These are phyloP conservation scores for Opisthograptis luteolata DNA, from an alignment of 2,888 invertebrate species.

Conservation along the genomic window DNA sequence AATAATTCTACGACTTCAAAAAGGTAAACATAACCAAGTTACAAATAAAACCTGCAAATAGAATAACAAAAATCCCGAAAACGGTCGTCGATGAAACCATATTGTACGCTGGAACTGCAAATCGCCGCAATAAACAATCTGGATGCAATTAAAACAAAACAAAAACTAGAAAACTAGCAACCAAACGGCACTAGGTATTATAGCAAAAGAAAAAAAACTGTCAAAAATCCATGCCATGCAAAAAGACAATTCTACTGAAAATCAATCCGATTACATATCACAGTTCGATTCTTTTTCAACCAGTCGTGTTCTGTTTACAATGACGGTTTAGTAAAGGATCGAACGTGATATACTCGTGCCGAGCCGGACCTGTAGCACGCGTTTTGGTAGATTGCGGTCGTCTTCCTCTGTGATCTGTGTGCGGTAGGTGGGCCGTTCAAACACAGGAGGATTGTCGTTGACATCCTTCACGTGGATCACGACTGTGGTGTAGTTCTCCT, in stretches of 20 bases:
- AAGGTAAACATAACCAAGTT: no score
- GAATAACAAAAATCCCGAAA: slow-evolving; percentile 31
- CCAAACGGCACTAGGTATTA: slow-evolving; percentile 50
- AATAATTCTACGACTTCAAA: neutral
- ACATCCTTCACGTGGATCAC: slow-evolving; percentile 99
- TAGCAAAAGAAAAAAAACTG: slow-evolving; percentile 52
- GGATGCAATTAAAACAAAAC: slow-evolving; percentile 59
- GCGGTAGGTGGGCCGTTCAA: slow-evolving; percentile 96
- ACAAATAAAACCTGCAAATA: slow-evolving; percentile 11
- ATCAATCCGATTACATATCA: slow-evolving; percentile 48
- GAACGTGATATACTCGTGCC: slow-evolving; percentile 83
- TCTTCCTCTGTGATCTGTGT: slow-evolving; percentile 98
- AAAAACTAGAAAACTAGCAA: slow-evolving; percentile 66
- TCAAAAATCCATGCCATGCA: slow-evolving; percentile 79
- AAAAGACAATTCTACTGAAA: slow-evolving; percentile 48
- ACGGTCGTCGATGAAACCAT: slow-evolving; percentile 36
- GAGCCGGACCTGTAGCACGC: slow-evolving; percentile 92
- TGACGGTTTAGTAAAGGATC: slow-evolving; percentile 54
- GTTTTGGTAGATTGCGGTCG: slow-evolving; percentile 96
- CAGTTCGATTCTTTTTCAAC: slow-evolving; percentile 62
- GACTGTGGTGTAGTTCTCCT: slow-evolving; percentile 98
- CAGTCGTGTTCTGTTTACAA: slow-evolving; percentile 27
- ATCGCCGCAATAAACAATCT: slow-evolving; percentile 53
- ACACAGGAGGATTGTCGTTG: slow-evolving; percentile 99
- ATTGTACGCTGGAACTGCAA: slow-evolving; percentile 49